Base-by-base conservation (phyloP, 2,797 vertebrate species). In the Arctocebus calabarensis region DNA sequence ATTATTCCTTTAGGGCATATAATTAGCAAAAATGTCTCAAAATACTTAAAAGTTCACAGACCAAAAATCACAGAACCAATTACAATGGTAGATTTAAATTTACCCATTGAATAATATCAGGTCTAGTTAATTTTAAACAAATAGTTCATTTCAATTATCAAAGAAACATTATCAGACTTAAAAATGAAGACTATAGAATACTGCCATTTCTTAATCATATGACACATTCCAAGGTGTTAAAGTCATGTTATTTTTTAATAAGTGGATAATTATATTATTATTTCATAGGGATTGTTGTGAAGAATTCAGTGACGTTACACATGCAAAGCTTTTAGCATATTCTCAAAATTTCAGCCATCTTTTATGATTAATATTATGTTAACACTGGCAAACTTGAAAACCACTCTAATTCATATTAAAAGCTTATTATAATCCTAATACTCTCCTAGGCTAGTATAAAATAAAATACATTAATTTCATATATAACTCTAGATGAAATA, bases 401-500 rank as follows among this genome's bases (percentile, higher is more conserved):
- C 84, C 13, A 48, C n/a, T 66, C 64, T 37, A 79, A 19, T 92
- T 83, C n/a, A 91, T 85, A 94, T 75, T 68, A 91, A 94, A 91
- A 81, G 55, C 32, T 71, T 94, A 59, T 57, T 52, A 79, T 66
- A 88, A 92, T 77, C 61, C 57, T 90, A 89, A 62, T 88, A 71
- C 43, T 82, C 81, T 91, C 74, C 25, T 87, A 77, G n/a, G n/a
- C 32, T 89, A 87, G 25, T 70, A 90, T 88, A 22, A 91, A 95
- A 94, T 61, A 70, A 93, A 94, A 71, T 86, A 57, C 57, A 62
- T 91, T 87, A 89, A 90, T 78, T 92, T 93, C n/a, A 95, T 23
- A 93, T 92, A 55, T n/a, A 90, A 93, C 5, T 78, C n/a, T 71
- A 95, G 84, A 83, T 91, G 25, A 84, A 74, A 84, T 74, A 32